These are phyloP conservation scores for Andrena bicolor DNA, from an alignment of 2,888 invertebrate genomes.

Conservation along the genomic window DNA sequence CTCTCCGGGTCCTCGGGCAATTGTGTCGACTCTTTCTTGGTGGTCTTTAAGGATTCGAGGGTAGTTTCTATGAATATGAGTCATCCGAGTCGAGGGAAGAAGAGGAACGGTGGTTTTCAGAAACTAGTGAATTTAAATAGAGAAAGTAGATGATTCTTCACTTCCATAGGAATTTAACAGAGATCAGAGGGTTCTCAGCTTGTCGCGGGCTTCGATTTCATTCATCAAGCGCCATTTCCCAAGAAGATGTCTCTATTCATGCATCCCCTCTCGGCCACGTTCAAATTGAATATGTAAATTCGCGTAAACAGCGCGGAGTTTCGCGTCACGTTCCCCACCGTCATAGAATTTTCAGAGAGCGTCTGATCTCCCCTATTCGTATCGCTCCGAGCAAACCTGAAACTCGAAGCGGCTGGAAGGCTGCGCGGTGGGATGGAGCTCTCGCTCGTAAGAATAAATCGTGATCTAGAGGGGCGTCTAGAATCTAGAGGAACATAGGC, in stretches of 20 bases:
- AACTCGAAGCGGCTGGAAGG: background rate
- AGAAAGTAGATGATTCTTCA: too few species aligned
- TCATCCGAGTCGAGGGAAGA: too few species aligned
- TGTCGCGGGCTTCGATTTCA: slow-evolving; percentile 28
- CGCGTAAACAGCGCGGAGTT: slow-evolving; percentile 24
- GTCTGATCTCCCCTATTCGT: slow-evolving; percentile 1
- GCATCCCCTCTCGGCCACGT: slow-evolving; percentile 19
- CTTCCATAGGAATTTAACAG: background rate
- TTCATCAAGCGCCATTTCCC: slow-evolving; percentile 22
- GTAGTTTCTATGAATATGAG: too few species aligned
- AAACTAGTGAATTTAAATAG: too few species aligned
- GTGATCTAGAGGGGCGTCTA: slow-evolving; percentile 7
- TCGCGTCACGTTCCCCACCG: slow-evolving; percentile 10
- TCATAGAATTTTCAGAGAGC: slow-evolving; percentile 12
- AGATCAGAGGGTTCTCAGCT: background rate
- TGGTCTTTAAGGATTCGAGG: too few species aligned
- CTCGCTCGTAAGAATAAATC: slow-evolving; percentile 14
- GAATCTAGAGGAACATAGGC: slow-evolving; percentile 6
- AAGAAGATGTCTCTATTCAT: slow-evolving; percentile 30
- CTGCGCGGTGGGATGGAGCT: background rate
- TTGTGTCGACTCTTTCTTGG: too few species aligned
- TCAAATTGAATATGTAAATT: slow-evolving; percentile 42
- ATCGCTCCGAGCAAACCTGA: slow-evolving; percentile 9
- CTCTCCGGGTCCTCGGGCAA: background rate
- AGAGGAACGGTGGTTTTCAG: too few species aligned